These are phyloP conservation scores for Prunella fulvescens DNA, from an alignment of 2,113 vertebrate species.

Conservation along the genomic window DNA sequence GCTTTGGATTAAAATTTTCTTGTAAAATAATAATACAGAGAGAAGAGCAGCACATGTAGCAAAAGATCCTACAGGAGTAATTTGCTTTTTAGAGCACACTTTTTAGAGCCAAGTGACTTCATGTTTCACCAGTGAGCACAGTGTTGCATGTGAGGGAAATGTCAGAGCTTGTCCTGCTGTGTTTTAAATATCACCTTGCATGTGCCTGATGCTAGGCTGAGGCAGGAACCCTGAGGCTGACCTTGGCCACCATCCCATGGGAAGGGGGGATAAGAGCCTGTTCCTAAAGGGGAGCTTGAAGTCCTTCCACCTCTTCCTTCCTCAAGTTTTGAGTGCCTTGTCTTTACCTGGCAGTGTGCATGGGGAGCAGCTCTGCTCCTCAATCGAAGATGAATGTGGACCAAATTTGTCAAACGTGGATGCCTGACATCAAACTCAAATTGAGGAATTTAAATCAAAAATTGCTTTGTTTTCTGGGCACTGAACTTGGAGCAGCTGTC, in stretches of 20 bases:
- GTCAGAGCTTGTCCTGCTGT: background rate
- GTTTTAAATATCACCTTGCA: accelerated
- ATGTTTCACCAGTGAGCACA: accelerated
- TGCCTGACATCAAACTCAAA: background rate
- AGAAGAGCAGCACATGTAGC: background rate
- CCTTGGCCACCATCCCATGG: background rate
- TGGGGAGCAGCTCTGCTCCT: background rate
- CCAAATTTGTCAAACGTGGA: accelerated
- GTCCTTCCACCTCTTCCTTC: background rate
- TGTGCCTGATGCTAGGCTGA: background rate
- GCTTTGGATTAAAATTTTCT: background rate
- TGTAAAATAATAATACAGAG: background rate
- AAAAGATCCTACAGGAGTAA: background rate
- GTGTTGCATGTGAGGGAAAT: background rate
- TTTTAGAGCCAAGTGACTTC: background rate
- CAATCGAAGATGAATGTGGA: background rate
- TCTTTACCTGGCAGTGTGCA: background rate
- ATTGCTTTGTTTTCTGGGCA: background rate
- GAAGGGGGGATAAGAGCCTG: background rate
- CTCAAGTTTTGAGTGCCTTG: background rate
- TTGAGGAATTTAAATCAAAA: background rate
- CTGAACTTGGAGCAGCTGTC: background rate
- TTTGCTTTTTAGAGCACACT: background rate
- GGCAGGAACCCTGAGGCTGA: too few relatives aligned
- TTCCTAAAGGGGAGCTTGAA: background rate